A percentile compares a stretch with the other conserved stretches of the same genome.
Conservation (phyloP, 2,797 vertebrate species). For the Fratercula arctica region DNA sequence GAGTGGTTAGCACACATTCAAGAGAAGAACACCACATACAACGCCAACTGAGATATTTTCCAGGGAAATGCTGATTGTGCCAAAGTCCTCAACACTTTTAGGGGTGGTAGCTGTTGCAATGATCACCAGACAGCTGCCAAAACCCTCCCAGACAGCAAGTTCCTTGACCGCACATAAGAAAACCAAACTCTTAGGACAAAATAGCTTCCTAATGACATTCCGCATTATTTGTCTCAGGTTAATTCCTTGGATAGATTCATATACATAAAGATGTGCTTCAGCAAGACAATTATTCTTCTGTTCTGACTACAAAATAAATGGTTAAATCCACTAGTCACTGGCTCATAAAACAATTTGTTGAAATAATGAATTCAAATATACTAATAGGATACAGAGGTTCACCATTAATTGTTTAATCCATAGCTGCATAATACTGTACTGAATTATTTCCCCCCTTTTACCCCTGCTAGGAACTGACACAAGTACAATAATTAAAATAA, state of each 20-base stretch:
- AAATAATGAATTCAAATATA: slow-evolving; percentile 64
- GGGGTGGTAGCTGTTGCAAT: background rate
- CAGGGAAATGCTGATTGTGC: background rate
- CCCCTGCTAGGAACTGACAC: slow-evolving; percentile 74
- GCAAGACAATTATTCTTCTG: background rate
- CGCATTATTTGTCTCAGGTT: background rate
- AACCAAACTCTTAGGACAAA: background rate
- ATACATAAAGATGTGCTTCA: background rate
- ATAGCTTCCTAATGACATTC: background rate
- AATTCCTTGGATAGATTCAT: background rate
- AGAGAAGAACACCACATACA: background rate
- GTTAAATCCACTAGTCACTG: slow-evolving; percentile 40
- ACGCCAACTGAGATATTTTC: background rate
- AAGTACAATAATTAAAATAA: slow-evolving; percentile 81
- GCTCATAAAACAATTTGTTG: slow-evolving; percentile 47
- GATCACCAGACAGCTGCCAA: background rate
- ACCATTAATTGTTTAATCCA: slow-evolving; percentile 74
- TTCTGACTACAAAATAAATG: slow-evolving; percentile 49
- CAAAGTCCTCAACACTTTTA: background rate
- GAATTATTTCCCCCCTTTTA: slow-evolving; percentile 65
- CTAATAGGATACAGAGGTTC: slow-evolving; percentile 51
- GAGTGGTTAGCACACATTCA: background rate
- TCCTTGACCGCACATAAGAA: background rate
- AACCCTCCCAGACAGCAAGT: background rate
- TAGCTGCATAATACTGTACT: slow-evolving; percentile 59